These are phyloP conservation scores for Leptobrachium leishanense DNA, from an alignment of 2,113 vertebrate genomes.

Conservation along the genomic window DNA sequence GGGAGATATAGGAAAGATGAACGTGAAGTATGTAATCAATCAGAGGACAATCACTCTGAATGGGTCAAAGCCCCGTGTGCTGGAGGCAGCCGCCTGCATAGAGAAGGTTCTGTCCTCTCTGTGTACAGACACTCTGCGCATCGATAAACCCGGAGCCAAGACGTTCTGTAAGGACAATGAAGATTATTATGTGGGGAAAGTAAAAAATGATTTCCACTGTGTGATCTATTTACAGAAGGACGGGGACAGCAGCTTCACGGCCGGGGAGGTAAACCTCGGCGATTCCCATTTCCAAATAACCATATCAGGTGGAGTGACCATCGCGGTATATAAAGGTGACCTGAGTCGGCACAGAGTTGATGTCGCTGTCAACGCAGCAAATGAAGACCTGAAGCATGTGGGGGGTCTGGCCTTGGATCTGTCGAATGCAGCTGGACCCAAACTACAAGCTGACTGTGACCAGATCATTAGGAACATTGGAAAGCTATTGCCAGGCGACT, in stretches of 20 bases:
- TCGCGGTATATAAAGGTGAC: slow-evolving; percentile 69
- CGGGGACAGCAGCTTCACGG: not conserved
- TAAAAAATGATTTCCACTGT: slow-evolving; percentile 62
- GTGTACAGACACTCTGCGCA: slow-evolving; percentile 51
- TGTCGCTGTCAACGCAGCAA: slow-evolving; percentile 73
- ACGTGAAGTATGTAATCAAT: slow-evolving; percentile 59
- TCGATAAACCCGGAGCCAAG: slow-evolving; percentile 70
- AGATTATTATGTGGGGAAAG: slow-evolving; percentile 45
- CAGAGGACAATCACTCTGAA: slow-evolving; percentile 52
- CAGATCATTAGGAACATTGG: slow-evolving; percentile 47
- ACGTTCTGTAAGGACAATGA: slow-evolving; percentile 67
- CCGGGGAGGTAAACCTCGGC: slow-evolving; percentile 18
- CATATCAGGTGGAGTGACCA: slow-evolving; percentile 62
- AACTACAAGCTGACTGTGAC: slow-evolving; percentile 69
- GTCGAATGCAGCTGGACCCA: slow-evolving; percentile 69
- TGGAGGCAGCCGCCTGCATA: slow-evolving; percentile 46
- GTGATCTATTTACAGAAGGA: slow-evolving; percentile 67
- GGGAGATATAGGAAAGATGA: slow-evolving; percentile 52
- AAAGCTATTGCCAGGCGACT: slow-evolving; percentile 54
- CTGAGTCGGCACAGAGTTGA: slow-evolving; percentile 65
- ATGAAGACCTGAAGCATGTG: slow-evolving; percentile 57
- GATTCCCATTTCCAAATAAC: slow-evolving; percentile 41
- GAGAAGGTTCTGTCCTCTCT: slow-evolving; percentile 57
- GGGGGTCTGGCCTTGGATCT: slow-evolving; percentile 68
- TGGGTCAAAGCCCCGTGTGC: slow-evolving; percentile 69